Percentiles rank a stretch among this genome's conserved stretches.
Evolutionary conservation across 2,888 invertebrate species (phyloP).

Genomic region (Drosophila macrospina): DNA sequence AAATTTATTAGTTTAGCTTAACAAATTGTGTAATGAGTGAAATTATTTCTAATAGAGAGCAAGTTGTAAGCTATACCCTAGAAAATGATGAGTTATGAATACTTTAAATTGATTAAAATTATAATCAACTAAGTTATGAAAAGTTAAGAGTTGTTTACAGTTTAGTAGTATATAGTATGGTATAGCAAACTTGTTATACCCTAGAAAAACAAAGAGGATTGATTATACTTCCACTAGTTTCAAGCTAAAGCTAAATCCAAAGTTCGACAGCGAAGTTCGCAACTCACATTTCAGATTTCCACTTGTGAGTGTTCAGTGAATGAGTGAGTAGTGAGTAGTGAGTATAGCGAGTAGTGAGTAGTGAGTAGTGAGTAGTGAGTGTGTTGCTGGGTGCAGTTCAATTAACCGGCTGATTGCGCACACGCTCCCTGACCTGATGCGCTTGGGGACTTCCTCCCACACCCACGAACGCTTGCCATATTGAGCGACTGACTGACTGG

Average conservation of each 20-base stretch:
- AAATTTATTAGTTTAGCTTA: no score
- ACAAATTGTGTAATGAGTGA: no score
- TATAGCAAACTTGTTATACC: neutral
- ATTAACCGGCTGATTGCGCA: slow-evolving; percentile 76
- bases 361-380: slow-evolving; percentile 17
- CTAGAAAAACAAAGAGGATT: neutral
- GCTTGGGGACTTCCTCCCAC: slow-evolving; percentile 39
- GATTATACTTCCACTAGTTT: neutral
- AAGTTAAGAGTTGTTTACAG: no score
- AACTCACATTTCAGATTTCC: neutral
- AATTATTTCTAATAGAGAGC: no score
- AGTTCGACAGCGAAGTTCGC: neutral
- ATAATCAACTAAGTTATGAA: no score
- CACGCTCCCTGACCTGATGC: slow-evolving; percentile 51
- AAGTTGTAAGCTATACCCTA: no score
- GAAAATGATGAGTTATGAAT: no score
- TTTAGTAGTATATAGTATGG: no score
- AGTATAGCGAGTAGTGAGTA: slow-evolving; percentile 6
- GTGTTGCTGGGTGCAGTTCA: slow-evolving; percentile 74
- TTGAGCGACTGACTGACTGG: slow-evolving; percentile 18
- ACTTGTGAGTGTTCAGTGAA: slow-evolving; percentile 19
- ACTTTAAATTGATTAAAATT: no score
- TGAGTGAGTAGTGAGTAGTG: slow-evolving; percentile 20
- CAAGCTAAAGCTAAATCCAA: neutral
- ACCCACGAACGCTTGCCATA: slow-evolving; percentile 27